Evolutionary conservation across 2,888 invertebrate species (phyloP).

Genomic region (Melipona bicolor): DNA sequence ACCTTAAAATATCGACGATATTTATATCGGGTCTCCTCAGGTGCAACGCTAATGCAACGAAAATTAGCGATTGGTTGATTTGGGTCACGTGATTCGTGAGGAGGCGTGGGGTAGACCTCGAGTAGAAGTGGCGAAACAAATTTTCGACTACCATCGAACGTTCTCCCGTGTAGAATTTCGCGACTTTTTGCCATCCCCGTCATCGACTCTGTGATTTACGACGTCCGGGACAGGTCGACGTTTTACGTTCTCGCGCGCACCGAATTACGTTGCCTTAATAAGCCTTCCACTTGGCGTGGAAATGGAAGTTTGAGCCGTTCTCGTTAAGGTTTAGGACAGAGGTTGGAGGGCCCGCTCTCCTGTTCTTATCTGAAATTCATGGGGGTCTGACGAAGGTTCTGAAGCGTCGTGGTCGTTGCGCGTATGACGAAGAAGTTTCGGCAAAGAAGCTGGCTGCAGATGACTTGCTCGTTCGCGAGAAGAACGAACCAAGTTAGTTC

Average conservation of each 20-base stretch:
- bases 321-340: constrained; percentile 9
- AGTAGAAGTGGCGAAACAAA: too few relatives aligned
- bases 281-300: not conserved
- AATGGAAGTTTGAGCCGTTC: not conserved
- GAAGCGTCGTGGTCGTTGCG: not conserved
- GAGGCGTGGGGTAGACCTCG: too few relatives aligned
- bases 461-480: too few relatives aligned
- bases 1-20: too few relatives aligned
- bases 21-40: too few relatives aligned
- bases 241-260: constrained; percentile 28
- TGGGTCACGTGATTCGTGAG: too few relatives aligned
- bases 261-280: constrained; percentile 44
- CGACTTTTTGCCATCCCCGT: not conserved
- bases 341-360: not conserved
- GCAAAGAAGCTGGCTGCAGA: not conserved
- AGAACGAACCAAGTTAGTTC: too few relatives aligned
- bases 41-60: too few relatives aligned
- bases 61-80: too few relatives aligned
- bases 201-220: constrained; percentile 38
- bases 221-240: constrained; percentile 21
- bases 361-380: constrained; percentile 3
- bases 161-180: not conserved
- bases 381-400: not conserved
- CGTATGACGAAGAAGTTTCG: not conserved
- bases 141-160: too few relatives aligned